These are phyloP conservation scores for Pomacea canaliculata DNA, from an alignment of 2,888 invertebrate genomes.

Conservation along the genomic window DNA sequence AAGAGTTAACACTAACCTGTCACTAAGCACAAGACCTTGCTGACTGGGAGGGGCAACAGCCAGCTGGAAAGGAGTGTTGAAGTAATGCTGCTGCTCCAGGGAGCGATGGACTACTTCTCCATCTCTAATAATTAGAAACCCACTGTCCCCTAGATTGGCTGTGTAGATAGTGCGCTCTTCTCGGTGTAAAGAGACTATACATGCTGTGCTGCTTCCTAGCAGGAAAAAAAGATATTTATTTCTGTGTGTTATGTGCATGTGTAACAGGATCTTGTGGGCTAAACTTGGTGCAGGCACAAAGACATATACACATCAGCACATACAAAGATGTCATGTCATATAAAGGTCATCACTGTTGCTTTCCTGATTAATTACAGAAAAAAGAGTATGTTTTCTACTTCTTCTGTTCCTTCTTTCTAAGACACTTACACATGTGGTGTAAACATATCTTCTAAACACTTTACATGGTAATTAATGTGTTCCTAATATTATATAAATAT, in stretches of 20 bases:
- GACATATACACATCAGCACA: not conserved
- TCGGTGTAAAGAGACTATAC: slow-evolving; percentile 92
- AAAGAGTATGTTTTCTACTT: too few species aligned
- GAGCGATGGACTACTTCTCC: slow-evolving; percentile 85
- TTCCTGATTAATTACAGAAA: too few species aligned
- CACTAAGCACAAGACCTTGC: slow-evolving; percentile 85
- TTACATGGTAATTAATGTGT: too few species aligned
- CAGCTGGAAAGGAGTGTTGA: slow-evolving; percentile 98
- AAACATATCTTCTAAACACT: too few species aligned
- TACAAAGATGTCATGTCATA: not conserved
- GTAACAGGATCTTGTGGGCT: too few species aligned
- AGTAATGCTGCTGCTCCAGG: slow-evolving; percentile 97
- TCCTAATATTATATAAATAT: too few species aligned
- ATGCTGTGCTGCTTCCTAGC: slow-evolving; percentile 94
- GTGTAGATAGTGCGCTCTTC: slow-evolving; percentile 91
- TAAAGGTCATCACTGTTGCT: too few species aligned
- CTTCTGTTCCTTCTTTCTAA: too few species aligned
- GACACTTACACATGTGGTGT: too few species aligned
- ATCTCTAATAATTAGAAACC: slow-evolving; percentile 82
- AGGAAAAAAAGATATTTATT: slow-evolving; percentile 1
- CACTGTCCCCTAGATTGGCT: slow-evolving; percentile 99
- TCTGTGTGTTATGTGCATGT: too few species aligned
- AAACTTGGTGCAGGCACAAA: not conserved
- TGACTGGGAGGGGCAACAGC: slow-evolving; percentile 93
- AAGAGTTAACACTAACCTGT: slow-evolving; percentile 76